Conservation (phyloP, 2,797 vertebrate genomes). For the Phalloptychus januarius region DNA sequence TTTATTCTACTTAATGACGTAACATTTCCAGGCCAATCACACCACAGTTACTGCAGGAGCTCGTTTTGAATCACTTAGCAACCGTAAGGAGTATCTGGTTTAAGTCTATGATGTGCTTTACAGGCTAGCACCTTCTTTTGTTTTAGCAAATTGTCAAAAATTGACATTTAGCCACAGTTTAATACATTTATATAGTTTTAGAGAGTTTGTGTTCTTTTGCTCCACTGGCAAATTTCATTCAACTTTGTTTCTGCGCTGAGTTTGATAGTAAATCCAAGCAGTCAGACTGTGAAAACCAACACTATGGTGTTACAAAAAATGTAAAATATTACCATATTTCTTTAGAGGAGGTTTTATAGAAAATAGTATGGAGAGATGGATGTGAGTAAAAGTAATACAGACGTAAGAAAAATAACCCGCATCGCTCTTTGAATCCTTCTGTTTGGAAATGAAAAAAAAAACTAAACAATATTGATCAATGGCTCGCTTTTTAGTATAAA, state of each 20-base stretch:
- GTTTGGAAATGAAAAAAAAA: background rate
- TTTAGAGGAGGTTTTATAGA: background rate
- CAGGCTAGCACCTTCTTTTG: background rate
- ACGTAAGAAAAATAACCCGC: background rate
- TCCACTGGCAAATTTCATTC: too few relatives aligned
- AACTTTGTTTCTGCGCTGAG: too few relatives aligned
- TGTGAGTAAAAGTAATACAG: background rate
- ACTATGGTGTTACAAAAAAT: background rate
- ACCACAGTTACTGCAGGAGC: background rate
- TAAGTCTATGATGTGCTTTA: background rate
- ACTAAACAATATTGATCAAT: background rate
- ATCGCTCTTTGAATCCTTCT: background rate
- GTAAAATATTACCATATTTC: background rate
- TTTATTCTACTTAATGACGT: background rate
- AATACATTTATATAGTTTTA: too few relatives aligned
- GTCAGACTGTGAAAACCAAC: background rate
- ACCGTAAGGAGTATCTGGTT: background rate
- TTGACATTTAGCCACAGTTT: background rate
- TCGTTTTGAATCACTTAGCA: background rate
- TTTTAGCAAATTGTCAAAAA: background rate
- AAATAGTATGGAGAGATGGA: background rate
- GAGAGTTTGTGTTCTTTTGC: too few relatives aligned
- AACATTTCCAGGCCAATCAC: background rate
- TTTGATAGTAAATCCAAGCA: background rate
- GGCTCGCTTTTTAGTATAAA: background rate